These are phyloP conservation scores for Lophotis ruficrista DNA, from an alignment of 2,113 vertebrate species.

Conservation along the genomic window DNA sequence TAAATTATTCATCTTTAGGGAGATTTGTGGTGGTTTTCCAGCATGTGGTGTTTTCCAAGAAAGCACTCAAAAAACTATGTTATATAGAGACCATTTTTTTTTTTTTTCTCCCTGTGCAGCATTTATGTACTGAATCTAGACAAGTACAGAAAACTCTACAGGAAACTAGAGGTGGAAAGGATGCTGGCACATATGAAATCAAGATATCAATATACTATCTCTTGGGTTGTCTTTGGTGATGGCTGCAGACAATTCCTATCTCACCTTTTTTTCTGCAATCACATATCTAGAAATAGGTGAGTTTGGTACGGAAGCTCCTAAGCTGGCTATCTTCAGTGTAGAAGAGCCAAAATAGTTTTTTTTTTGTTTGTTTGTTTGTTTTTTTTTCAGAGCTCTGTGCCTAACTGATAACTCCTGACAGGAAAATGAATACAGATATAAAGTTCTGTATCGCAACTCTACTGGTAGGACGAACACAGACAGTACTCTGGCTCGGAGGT, in stretches of 20 bases:
- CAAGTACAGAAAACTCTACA: neutral
- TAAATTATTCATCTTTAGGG: neutral
- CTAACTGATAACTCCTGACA: neutral
- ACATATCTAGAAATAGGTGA: neutral
- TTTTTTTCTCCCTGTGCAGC: neutral
- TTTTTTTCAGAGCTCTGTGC: neutral
- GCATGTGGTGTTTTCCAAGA: neutral
- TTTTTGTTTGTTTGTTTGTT: no score
- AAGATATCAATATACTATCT: neutral
- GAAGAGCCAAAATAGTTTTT: neutral
- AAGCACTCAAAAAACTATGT: neutral
- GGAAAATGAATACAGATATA: neutral
- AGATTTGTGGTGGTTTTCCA: neutral
- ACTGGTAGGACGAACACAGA: neutral
- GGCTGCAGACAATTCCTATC: neutral
- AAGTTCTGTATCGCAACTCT: neutral
- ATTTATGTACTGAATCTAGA: neutral
- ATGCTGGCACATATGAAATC: neutral
- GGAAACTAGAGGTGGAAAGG: neutral
- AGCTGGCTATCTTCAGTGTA: neutral
- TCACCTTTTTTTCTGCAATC: neutral
- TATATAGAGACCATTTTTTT: neutral
- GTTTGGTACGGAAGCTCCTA: neutral
- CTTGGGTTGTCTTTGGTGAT: neutral
- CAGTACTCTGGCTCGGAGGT: neutral